Base-by-base conservation (phyloP, 1,140 invertebrate species). In the Cephus cinctus region DNA sequence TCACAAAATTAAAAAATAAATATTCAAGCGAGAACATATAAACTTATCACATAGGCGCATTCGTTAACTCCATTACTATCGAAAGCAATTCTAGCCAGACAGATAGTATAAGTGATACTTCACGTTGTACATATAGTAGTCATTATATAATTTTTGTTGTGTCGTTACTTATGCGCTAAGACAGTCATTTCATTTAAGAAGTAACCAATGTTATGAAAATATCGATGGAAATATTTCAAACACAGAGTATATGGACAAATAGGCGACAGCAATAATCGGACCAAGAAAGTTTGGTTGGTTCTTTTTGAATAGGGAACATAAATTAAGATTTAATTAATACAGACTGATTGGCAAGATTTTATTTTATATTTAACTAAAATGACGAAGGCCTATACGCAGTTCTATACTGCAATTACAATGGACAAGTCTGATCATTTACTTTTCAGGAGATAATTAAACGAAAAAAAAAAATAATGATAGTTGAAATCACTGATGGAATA, bases 341-440 rank as follows among this genome's bases (percentile, higher is more conserved):
- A n/a, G n/a, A n/a, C n/a, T n/a, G n/a, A n/a, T n/a, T n/a, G n/a
- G n/a, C n/a, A n/a, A n/a, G n/a, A n/a, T n/a, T n/a, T 51, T 51
- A 36, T 15, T 5, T 36, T 36, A 9, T n/a, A n/a, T n/a, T n/a
- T n/a, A n/a, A n/a, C n/a, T n/a, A n/a, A n/a, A n/a, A n/a, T n/a
- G n/a, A n/a, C n/a, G n/a, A n/a, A n/a, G n/a, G n/a, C n/a, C n/a
- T n/a, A n/a, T n/a, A n/a, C n/a, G n/a, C n/a, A n/a, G n/a, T n/a
- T n/a, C n/a, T n/a, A n/a, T n/a, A n/a, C n/a, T n/a, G n/a, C n/a
- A n/a, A n/a, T n/a, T n/a, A n/a, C n/a, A n/a, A n/a, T n/a, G n/a
- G n/a, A 54, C 44, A 68, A 68, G 58, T 68, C 63, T 63, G 58
- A 65, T 56, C 62, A 58, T 64, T 20, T 68, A 65, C 56, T 55